These are phyloP conservation scores for Liasis olivaceus DNA, from an alignment of 2,797 vertebrate species.

Conservation along the genomic window DNA sequence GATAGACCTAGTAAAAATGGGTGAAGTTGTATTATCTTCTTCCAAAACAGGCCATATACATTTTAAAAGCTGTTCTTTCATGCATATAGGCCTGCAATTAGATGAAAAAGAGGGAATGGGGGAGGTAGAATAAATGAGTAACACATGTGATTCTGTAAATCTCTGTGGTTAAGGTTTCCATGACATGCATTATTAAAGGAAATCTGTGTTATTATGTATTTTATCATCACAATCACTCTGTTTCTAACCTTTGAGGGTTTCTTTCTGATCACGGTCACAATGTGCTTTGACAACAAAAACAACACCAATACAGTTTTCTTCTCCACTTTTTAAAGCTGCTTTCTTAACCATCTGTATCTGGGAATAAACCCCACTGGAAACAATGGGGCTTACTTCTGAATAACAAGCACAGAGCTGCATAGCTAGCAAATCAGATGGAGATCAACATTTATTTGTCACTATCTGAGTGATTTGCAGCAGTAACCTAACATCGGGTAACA, in stretches of 20 bases:
- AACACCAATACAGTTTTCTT: neutral
- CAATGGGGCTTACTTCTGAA: neutral
- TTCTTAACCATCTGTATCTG: neutral
- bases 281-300: constrained; percentile 17
- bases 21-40: constrained; percentile 13
- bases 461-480: neutral
- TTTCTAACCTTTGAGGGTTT: neutral
- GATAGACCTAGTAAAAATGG: neutral
- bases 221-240: neutral
- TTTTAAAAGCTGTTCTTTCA: constrained; percentile 41
- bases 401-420: neutral
- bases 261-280: constrained; percentile 20
- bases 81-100: constrained; percentile 41
- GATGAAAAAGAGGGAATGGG: constrained; percentile 31
- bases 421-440: neutral
- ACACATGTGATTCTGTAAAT: constrained; percentile 31
- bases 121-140: constrained; percentile 32
- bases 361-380: neutral
- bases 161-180: constrained; percentile 37
- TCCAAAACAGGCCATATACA: constrained; percentile 27
- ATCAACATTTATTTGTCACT: neutral
- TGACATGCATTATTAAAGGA: constrained; percentile 34
- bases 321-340: neutral
- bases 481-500: neutral
- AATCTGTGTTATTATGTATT: constrained; percentile 7